These are phyloP conservation scores for Aptenodytes forsteri DNA, from an alignment of 2,113 vertebrate genomes.

Conservation along the genomic window DNA sequence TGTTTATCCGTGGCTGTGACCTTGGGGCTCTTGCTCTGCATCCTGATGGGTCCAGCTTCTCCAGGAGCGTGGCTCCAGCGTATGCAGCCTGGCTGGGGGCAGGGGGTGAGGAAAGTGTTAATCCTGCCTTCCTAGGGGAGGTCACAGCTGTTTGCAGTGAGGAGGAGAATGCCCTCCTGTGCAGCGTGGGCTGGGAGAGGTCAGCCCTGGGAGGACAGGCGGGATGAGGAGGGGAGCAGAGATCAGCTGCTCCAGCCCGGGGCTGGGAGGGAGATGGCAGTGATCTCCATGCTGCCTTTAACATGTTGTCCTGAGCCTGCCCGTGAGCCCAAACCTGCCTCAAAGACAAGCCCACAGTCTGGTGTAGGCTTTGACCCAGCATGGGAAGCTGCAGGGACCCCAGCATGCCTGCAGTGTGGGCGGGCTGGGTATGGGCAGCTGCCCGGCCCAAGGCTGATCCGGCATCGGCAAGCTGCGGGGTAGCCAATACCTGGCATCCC, in stretches of 20 bases:
- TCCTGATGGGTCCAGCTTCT: background rate
- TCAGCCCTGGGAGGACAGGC: background rate
- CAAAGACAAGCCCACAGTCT: rapidly evolving
- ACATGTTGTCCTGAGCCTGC: background rate
- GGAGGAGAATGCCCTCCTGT: slow-evolving; percentile 52
- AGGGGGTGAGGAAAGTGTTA: background rate
- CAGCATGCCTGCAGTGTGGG: rapidly evolving
- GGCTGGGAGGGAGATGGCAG: background rate
- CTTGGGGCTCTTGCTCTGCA: background rate
- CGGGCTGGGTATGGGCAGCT: background rate
- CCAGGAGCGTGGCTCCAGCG: rapidly evolving
- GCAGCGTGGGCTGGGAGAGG: slow-evolving; percentile 19
- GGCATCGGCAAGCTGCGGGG: background rate
- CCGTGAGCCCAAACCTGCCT: background rate
- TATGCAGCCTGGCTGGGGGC: background rate
- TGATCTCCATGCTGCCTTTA: background rate
- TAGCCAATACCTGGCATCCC: rapidly evolving
- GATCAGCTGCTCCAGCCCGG: background rate
- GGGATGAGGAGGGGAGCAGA: background rate
- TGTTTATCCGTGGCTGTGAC: background rate
- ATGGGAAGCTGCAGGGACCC: background rate
- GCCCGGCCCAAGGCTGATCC: background rate
- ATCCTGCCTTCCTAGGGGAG: background rate
- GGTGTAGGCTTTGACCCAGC: background rate
- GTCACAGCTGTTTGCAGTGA: background rate